phyloP scores from a whole-genome alignment of 2,797 vertebrate genomes.

The Eremophila alpestris region DNA sequence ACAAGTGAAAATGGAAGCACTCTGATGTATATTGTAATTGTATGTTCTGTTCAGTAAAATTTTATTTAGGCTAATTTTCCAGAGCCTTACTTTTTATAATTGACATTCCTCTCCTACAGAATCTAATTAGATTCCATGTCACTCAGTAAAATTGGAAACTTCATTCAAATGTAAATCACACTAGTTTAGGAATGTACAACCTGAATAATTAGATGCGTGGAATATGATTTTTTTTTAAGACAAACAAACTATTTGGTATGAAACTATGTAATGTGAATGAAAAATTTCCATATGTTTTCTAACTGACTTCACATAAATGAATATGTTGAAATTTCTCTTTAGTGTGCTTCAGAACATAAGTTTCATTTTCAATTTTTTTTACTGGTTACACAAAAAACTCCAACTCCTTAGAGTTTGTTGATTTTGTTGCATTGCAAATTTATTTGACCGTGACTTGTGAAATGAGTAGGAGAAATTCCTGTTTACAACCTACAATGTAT shows the following conservation, averaged over 20 bases:
- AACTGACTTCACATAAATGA: constrained; percentile 15
- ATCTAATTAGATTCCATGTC: constrained; percentile 60
- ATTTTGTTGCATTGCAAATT: not conserved
- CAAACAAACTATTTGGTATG: not conserved
- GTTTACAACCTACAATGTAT: not conserved
- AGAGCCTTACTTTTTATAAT: constrained; percentile 28
- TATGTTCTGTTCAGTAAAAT: constrained; percentile 21
- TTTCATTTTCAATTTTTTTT: constrained; percentile 5
- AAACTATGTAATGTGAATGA: constrained; percentile 5
- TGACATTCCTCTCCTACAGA: not conserved
- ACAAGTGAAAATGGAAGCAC: not conserved
- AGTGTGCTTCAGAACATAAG: not conserved
- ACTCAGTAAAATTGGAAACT: constrained; percentile 52
- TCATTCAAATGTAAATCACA: constrained; percentile 65
- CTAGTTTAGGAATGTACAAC: not conserved
- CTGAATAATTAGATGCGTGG: not conserved
- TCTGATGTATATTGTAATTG: constrained; percentile 27
- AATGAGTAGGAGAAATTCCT: constrained; percentile 43
- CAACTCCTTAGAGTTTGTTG: not conserved
- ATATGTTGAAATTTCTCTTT: not conserved
- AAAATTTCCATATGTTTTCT: not conserved
- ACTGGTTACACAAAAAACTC: not conserved
- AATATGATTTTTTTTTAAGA: not conserved
- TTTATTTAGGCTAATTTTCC: constrained; percentile 48
- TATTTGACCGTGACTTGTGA: constrained; percentile 5